Evolutionary conservation across 2,797 vertebrate species (phyloP), one percentile per base, ranked within the genome.

Genomic region (Cossypha dichroa): DNA sequence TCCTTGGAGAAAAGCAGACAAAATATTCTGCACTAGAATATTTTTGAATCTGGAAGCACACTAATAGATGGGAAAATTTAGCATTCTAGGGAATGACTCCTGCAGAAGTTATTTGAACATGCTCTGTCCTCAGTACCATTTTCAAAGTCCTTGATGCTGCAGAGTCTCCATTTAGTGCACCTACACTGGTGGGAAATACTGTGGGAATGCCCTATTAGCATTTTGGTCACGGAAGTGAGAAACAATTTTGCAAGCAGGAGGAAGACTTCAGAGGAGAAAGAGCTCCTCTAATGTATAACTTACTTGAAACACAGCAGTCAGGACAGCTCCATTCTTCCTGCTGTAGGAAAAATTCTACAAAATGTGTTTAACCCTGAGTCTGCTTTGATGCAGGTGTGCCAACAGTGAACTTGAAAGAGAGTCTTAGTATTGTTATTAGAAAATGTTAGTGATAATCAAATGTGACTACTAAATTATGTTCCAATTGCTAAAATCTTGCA

Each of bases 1-100:
- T 95, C 97, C 63, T 66, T 28, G 66, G 93, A 97, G 93, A 59
- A 64, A 91, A 93, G 40, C 36, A 94, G 76, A 79, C 55, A 92
- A 88, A 95, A 70, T 78, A 82, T 83, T 90, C 69, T 69, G 26
- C 66, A 28, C 43, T 43, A 51, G 59, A 92, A 74, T 95, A 89
- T 40, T 93, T 97, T 91, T 77, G 62, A 94, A 91, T 86, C 62
- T 81, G 52, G 72, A 91, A 93, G 28, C 41, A 55, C 29, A 15
- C 28, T 76, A 81, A 90, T 68, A 73, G 73, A 76, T 85, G 88
- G 1, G 0, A 88, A 95, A 90, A 58, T 33, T 78, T 77, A 90
- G 48, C 75, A 87, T 93, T 89, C 88, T 38, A 48, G 85, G 68
- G 91, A 95, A 77, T 40, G 60, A 41, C 33, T 93, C 4, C 58